These are phyloP conservation scores for Hedychridium roseum DNA, from an alignment of 2,888 invertebrate genomes.

Conservation along the genomic window DNA sequence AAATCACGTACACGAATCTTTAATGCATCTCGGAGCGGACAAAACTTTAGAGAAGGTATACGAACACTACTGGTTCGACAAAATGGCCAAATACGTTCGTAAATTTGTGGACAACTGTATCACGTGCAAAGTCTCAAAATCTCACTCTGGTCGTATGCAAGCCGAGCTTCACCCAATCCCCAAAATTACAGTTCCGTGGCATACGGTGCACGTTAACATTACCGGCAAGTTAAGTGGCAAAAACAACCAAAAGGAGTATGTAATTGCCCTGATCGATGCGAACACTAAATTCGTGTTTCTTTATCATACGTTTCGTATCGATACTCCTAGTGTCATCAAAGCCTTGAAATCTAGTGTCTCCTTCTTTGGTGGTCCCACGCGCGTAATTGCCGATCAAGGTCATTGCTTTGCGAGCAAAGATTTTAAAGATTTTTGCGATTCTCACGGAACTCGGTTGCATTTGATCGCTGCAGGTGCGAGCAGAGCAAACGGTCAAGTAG, in stretches of 20 bases:
- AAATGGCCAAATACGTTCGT: too few species aligned
- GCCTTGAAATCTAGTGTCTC: conserved; percentile 18
- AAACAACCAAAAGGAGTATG: conserved; percentile 40
- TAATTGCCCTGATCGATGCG: conserved; percentile 39
- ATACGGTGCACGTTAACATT: conserved; percentile 46
- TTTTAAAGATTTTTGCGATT: conserved; percentile 24
- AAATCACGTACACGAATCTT: conserved; percentile 19
- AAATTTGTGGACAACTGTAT: too few species aligned
- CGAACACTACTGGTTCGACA: too few species aligned
- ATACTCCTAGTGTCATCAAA: conserved; percentile 26
- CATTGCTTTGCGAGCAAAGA: conserved; percentile 23
- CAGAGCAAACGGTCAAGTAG: conserved; percentile 45
- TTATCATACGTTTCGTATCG: conserved; percentile 46
- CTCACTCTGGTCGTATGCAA: conserved; percentile 39
- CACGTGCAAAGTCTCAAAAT: conserved; percentile 48
- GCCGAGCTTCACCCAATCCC: conserved; percentile 48
- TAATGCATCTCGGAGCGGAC: conserved; percentile 20
- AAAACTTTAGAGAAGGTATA: conserved; percentile 30
- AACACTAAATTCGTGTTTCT: conserved; percentile 41
- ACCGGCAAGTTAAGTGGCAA: conserved; percentile 36
- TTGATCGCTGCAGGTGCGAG: conserved; percentile 37
- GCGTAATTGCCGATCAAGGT: conserved; percentile 27
- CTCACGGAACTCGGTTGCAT: conserved; percentile 25
- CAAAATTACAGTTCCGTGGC: conserved; percentile 41
- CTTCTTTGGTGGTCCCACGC: conserved; percentile 26